phyloP scores from a whole-genome alignment of 1,140 invertebrate species.

The Phocides pigmalion region DNA sequence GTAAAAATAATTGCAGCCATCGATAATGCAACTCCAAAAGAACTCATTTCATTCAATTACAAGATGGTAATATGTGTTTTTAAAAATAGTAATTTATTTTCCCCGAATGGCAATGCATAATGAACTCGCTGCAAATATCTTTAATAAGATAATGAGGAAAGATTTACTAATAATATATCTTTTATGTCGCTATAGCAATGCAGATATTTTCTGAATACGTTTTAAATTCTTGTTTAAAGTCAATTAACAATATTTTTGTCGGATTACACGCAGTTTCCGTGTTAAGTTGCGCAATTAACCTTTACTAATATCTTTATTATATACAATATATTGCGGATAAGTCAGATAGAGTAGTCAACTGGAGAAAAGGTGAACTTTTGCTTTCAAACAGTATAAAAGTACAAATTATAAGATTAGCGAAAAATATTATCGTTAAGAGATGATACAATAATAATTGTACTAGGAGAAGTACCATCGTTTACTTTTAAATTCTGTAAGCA shows the following conservation, averaged over 20 bases:
- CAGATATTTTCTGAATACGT: background rate
- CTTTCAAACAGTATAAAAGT: too few species aligned
- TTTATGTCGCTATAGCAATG: background rate
- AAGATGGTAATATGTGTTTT: background rate
- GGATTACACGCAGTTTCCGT: background rate
- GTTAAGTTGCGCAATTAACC: background rate
- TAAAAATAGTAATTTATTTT: background rate
- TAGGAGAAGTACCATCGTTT: too few species aligned
- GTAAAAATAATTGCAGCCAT: background rate
- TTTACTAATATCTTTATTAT: slow-evolving; percentile 1
- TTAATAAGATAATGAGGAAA: background rate
- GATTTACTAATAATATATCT: background rate
- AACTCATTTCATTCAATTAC: background rate
- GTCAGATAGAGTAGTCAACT: too few species aligned
- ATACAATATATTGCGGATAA: background rate
- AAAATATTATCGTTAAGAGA: too few species aligned
- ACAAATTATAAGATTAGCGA: too few species aligned
- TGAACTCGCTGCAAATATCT: background rate
- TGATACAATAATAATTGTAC: too few species aligned
- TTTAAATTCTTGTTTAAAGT: background rate
- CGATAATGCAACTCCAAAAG: background rate
- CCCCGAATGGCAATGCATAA: background rate
- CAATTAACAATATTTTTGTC: background rate
- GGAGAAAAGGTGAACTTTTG: too few species aligned
- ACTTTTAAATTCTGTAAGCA: too few species aligned